Conservation (phyloP, 2,113 vertebrate species). For the Polypterus bichir region DNA sequence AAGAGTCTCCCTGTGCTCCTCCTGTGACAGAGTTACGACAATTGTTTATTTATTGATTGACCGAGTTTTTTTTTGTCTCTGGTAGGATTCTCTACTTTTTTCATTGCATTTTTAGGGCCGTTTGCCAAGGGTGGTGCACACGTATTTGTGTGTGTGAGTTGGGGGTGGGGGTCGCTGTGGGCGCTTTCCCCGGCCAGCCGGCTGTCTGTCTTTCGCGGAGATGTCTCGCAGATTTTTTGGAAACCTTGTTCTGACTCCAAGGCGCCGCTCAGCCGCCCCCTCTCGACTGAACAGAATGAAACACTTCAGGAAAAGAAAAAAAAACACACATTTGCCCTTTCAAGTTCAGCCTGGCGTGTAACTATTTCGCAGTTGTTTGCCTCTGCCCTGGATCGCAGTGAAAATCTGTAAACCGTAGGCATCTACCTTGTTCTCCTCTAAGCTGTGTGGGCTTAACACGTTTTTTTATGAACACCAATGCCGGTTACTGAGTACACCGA, state of each 20-base stretch:
- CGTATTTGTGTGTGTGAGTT: not conserved
- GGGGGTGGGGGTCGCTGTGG: conserved; percentile 23
- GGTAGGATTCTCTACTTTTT: too few species aligned
- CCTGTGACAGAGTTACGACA: too few species aligned
- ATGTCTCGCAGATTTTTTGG: conserved; percentile 61
- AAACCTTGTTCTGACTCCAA: conserved; percentile 58
- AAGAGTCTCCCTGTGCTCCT: too few species aligned
- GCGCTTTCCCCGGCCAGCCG: conserved; percentile 37
- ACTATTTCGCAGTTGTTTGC: conserved; percentile 48
- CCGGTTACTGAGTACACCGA: too few species aligned
- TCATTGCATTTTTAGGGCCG: conserved; percentile 22
- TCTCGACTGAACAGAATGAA: conserved; percentile 64
- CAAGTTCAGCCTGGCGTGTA: conserved; percentile 49
- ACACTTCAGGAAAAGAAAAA: conserved; percentile 53
- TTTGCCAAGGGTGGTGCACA: conserved; percentile 25
- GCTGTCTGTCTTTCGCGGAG: conserved; percentile 61
- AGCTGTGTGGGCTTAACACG: too few species aligned
- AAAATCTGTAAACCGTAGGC: not conserved
- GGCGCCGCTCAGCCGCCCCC: conserved; percentile 69
- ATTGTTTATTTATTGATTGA: too few species aligned
- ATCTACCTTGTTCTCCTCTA: not conserved
- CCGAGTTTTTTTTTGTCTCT: too few species aligned
- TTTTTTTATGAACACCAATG: too few species aligned
- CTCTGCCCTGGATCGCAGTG: not conserved
- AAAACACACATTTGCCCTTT: conserved; percentile 48